These are phyloP conservation scores for Macrotis lagotis DNA, from an alignment of 2,113 vertebrate species.

Conservation along the genomic window DNA sequence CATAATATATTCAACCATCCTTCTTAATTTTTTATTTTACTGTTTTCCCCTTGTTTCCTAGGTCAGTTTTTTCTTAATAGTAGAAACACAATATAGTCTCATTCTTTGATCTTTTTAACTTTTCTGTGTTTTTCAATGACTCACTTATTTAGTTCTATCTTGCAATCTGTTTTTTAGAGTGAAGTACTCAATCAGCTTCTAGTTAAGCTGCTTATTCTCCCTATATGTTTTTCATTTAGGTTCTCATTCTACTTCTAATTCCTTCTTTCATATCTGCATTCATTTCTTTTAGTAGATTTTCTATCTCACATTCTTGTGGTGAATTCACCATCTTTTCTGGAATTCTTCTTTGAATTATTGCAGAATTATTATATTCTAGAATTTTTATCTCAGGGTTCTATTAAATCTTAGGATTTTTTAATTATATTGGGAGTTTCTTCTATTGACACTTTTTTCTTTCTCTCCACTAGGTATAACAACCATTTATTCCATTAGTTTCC, in stretches of 20 bases:
- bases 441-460: neutral
- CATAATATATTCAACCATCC: neutral
- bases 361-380: neutral
- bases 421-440: neutral
- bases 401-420: neutral
- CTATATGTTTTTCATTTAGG: neutral
- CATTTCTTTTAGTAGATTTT: neutral
- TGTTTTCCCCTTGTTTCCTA: neutral
- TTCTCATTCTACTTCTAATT: neutral
- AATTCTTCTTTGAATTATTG: neutral
- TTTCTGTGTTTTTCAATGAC: neutral
- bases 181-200: neutral
- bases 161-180: neutral
- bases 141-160: neutral
- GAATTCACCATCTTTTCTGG: neutral
- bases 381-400: neutral
- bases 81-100: neutral
- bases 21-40: neutral
- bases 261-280: neutral
- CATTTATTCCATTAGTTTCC: neutral
- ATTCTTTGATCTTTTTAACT: neutral
- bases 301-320: neutral
- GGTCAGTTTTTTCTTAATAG: neutral
- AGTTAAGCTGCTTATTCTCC: neutral
- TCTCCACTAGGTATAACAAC: neutral